Conservation (phyloP, 2,797 vertebrate genomes). For the Yasuhikotakia modesta region DNA sequence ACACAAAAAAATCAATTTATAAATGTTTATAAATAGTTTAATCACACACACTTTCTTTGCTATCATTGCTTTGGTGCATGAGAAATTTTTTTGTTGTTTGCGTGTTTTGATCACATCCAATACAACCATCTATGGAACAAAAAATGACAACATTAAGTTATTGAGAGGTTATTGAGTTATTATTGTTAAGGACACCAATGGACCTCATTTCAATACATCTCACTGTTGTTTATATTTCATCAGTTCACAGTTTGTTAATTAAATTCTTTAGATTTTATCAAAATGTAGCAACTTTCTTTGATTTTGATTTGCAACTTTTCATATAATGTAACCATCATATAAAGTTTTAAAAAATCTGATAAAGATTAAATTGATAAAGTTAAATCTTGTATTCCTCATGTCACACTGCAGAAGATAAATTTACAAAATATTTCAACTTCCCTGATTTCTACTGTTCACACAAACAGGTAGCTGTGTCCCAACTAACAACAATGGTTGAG, state of each 20-base stretch:
- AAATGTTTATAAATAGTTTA: constrained; percentile 27
- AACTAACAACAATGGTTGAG: neutral
- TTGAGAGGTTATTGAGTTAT: too few relatives aligned
- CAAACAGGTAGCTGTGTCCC: too few relatives aligned
- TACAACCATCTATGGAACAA: too few relatives aligned
- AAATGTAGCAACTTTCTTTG: neutral
- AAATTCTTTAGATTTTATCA: neutral
- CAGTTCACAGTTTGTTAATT: neutral
- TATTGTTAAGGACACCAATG: too few relatives aligned
- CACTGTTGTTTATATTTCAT: neutral
- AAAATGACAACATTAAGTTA: neutral
- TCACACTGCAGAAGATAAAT: too few relatives aligned
- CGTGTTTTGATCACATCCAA: too few relatives aligned
- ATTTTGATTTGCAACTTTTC: neutral
- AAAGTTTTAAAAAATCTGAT: neutral
- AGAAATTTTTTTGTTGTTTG: too few relatives aligned
- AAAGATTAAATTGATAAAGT: constrained; percentile 3
- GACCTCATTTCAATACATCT: neutral
- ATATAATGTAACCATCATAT: neutral
- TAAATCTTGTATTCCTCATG: too few relatives aligned
- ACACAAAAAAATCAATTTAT: constrained; percentile 49
- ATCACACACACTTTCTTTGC: constrained; percentile 7
- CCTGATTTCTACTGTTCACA: too few relatives aligned
- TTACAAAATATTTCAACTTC: too few relatives aligned
- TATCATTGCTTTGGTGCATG: too few relatives aligned